Evolutionary conservation across 2,113 vertebrate species (phyloP).

Genomic region (Progne subis): DNA sequence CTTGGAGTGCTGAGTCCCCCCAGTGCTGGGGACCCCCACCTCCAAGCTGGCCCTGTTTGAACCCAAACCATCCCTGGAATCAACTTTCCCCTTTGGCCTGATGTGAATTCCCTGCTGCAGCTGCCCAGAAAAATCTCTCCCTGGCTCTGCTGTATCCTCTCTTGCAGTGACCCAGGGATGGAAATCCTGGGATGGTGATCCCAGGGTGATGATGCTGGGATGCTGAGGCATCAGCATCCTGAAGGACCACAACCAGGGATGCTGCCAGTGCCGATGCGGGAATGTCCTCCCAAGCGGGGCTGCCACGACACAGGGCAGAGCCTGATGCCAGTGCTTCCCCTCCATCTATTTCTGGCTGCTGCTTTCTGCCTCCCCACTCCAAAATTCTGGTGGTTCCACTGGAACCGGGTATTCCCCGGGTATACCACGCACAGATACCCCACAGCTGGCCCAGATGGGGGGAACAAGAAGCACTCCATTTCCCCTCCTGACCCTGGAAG

Average conservation of each 20-base stretch:
- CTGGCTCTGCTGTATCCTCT: not conserved
- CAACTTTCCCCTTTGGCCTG: not conserved
- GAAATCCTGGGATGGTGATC: not conserved
- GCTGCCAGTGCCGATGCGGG: accelerated
- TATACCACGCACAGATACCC: accelerated
- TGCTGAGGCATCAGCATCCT: not conserved
- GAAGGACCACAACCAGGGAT: accelerated
- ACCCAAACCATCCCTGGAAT: not conserved
- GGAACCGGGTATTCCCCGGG: not conserved
- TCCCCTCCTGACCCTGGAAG: not conserved
- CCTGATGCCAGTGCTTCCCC: not conserved
- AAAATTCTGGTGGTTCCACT: not conserved
- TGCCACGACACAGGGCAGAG: not conserved
- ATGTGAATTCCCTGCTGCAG: not conserved
- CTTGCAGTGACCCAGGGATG: not conserved
- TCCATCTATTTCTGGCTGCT: not conserved
- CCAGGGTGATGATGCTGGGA: not conserved
- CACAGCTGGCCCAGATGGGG: not conserved
- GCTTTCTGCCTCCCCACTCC: not conserved
- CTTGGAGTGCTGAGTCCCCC: not conserved
- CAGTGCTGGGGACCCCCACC: not conserved
- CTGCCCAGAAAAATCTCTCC: not conserved
- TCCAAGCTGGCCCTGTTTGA: accelerated
- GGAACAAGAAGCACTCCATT: not conserved
- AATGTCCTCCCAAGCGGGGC: not conserved